Percentiles rank a stretch among this genome's conserved stretches.
Conservation (phyloP, 2,113 vertebrate species). For the Notothenia coriiceps region DNA sequence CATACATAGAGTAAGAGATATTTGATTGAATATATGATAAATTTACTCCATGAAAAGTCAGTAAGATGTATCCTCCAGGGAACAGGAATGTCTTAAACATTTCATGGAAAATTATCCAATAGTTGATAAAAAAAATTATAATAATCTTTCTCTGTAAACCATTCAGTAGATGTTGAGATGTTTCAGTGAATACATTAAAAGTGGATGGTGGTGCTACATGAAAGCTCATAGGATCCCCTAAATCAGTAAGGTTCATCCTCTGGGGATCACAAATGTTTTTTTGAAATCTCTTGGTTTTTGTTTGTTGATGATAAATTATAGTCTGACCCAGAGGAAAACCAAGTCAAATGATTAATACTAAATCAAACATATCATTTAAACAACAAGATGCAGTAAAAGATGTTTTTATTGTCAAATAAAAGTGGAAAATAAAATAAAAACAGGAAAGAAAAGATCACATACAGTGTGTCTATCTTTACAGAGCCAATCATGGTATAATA, state of each 20-base stretch:
- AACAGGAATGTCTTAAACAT: no score
- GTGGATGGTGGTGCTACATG: background rate
- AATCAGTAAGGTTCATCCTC: background rate
- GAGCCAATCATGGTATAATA: constrained; percentile 56
- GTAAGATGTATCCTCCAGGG: no score
- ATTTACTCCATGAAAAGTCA: no score
- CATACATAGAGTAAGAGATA: no score
- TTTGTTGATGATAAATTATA: background rate
- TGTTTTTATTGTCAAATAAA: constrained; percentile 65
- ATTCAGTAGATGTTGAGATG: background rate
- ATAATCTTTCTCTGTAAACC: background rate
- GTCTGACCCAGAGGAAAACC: background rate
- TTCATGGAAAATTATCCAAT: no score
- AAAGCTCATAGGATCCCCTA: no score
- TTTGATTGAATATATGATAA: no score
- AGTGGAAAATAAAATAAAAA: constrained; percentile 50
- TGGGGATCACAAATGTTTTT: background rate
- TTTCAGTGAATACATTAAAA: background rate
- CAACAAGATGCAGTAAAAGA: constrained; percentile 22
- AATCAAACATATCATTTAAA: background rate
- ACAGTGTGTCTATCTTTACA: constrained; percentile 29
- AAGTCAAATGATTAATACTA: background rate
- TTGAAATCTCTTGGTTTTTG: background rate
- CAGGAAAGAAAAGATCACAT: constrained; percentile 26
- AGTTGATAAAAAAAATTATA: no score